Percentiles rank a stretch among this genome's conserved stretches.
Evolutionary conservation across 2,113 vertebrate genomes (phyloP).

Genomic region (Grammomys dolichurus): DNA sequence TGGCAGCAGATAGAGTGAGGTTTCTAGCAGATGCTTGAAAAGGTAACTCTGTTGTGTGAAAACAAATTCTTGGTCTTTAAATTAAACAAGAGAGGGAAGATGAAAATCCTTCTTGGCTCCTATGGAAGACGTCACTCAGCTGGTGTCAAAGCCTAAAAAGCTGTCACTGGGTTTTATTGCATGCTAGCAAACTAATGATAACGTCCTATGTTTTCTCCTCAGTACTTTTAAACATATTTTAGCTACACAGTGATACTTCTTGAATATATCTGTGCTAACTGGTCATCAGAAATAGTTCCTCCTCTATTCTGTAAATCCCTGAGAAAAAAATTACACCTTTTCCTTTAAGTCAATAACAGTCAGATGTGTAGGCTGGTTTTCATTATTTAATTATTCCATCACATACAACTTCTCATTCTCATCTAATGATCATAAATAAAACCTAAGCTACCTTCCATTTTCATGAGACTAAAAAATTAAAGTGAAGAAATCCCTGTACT

Average conservation of each 20-base stretch:
- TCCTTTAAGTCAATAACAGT: conserved; percentile 44
- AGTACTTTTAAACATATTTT: conserved; percentile 56
- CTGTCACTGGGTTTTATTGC: conserved; percentile 1
- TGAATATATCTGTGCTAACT: conserved; percentile 32
- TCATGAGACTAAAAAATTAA: conserved; percentile 13
- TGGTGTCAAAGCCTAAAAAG: background rate
- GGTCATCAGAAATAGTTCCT: conserved; percentile 58
- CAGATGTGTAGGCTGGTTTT: conserved; percentile 33
- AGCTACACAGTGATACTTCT: conserved; percentile 40
- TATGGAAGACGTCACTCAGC: background rate
- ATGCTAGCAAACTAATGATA: conserved; percentile 69
- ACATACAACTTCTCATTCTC: conserved; percentile 55
- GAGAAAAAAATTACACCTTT: background rate
- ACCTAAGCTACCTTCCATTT: conserved; percentile 19
- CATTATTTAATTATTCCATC: conserved; percentile 69
- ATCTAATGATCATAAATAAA: conserved; percentile 51
- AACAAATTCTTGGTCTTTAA: conserved; percentile 57
- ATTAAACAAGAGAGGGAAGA: conserved; percentile 17
- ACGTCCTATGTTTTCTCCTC: conserved; percentile 60
- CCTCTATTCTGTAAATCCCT: conserved; percentile 40
- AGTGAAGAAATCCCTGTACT: conserved; percentile 26
- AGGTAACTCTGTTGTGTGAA: conserved; percentile 27
- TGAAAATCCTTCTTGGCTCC: background rate
- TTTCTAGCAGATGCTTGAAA: conserved; percentile 69
- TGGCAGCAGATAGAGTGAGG: background rate